Evolutionary conservation across 2,888 invertebrate genomes (phyloP).

Genomic region (Agelastica alni): DNA sequence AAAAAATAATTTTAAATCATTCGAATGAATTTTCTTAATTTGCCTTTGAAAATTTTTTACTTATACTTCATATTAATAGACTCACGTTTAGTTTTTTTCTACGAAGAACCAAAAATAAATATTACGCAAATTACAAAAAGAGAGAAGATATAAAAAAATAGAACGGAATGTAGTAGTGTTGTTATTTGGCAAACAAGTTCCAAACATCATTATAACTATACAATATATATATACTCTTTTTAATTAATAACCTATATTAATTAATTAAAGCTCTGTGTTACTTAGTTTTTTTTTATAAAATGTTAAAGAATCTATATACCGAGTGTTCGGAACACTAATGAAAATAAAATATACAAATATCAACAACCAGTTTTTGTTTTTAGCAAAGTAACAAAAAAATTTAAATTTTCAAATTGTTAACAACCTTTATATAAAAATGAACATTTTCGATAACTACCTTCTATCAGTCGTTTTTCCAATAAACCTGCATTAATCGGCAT

Average conservation of each 20-base stretch:
- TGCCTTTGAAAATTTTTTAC: conserved; percentile 9
- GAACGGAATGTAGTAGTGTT: conserved; percentile 57
- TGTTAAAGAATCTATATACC: conserved; percentile 44
- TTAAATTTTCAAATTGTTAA: conserved; percentile 39
- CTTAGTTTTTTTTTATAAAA: conserved; percentile 46
- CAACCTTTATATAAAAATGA: conserved; percentile 25
- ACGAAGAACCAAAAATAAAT: conserved; percentile 33
- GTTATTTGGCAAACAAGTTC: conserved; percentile 63
- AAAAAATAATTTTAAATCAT: no score
- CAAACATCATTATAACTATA: no score
- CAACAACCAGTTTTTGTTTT: conserved; percentile 46
- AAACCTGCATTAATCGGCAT: no score
- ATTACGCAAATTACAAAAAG: conserved; percentile 31
- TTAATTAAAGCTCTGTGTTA: conserved; percentile 56
- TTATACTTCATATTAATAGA: conserved; percentile 41
- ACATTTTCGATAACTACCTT: conserved; percentile 20
- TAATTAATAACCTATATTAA: conserved; percentile 48
- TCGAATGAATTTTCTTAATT: no score
- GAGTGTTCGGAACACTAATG: conserved; percentile 46
- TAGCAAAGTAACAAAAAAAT: conserved; percentile 54
- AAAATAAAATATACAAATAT: conserved; percentile 53
- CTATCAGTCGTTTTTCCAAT: conserved; percentile 19
- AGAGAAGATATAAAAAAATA: conserved; percentile 44
- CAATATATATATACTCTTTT: no score
- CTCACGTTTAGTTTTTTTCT: conserved; percentile 33